Evolutionary conservation across 2,113 vertebrate genomes (phyloP), one percentile per base, ranked within the genome.

Genomic region (Nerophis ophidion): DNA sequence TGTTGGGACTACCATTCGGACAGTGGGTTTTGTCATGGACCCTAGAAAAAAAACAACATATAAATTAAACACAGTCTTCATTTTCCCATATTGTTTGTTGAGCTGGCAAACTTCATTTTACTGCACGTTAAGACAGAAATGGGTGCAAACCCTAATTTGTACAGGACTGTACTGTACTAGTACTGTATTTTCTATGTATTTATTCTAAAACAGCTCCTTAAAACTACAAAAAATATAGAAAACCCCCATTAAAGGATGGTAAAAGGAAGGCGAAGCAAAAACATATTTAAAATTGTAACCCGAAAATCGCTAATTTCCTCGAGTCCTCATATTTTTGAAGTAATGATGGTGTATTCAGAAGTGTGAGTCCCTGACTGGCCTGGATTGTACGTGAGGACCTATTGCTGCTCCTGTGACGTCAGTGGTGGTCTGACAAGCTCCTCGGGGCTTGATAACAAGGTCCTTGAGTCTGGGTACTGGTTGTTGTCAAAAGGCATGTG

Each of bases 401-500:
- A 45, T 19, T 34, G 48, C 15, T 62, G 61, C 42, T 68, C 52
- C 45, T 72, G 72, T 59, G 52, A 71, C 8, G 48, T 55, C 8
- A 63, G 60, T 62, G 65, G 48, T 53, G 66, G 77, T 70, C 77
- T 68, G 64, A 56, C 70, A 72, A 26, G 13, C 59, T 66, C 65
- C 66, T 79, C 74, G 55, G 58, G 68, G 80, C 52, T 15, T 67
- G 68, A 78, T 42, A 77, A 66, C 61, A 54, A 80, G 55, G 26
- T 78, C 65, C 79, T 33, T 42, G 62, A 26, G 45, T 77, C 80
- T 0, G 79, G 89, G 60, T 78, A 75, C 81, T 80, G 88, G 77
- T 54, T 76, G 77, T 89, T 84, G 78, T 88, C 86, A 62, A 84
- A 83, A 82, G 90, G 89, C 73, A 83, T 71, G 54, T 63, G 68